Evolutionary conservation across 2,113 vertebrate genomes (phyloP), one percentile per base, ranked within the genome.

Genomic region (Rhinolophus sinicus): DNA sequence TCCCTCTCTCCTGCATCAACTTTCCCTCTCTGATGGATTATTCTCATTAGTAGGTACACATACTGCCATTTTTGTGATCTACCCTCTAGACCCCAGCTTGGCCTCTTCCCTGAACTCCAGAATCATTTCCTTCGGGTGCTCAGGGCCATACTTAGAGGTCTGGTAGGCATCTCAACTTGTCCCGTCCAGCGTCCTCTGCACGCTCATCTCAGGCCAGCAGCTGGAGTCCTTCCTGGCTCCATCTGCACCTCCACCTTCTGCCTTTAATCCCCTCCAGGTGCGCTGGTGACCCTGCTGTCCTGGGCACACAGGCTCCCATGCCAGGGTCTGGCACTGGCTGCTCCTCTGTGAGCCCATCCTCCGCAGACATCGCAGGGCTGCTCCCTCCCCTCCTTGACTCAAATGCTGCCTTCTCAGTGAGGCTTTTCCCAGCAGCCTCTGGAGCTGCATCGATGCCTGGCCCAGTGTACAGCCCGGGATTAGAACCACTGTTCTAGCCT

Each of bases 191-290:
- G n/a, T 65, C 60, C 14, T 54, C 16, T 24, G 35, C 38, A 26
- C 4, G 12, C 40, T 16, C 38, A 52, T 4, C 33, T 30, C 24
- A 22, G 76, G 67, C 16, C 3, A 13, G n/a, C 58, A 30, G 5
- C 24, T 72, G 56, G 35, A 28, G 47, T 30, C n/a, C n/a, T 13
- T 28, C 35, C 30, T 7, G 4, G 16, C 10, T 6, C 62, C 28
- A 12, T 12, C 2, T n/a, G 15, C 73, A 7, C 12, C 16, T 13
- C 1, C 1, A 3, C 22, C 5, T 81, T 26, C 35, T 2, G 24
- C 64, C 52, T 30, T 76, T 62, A 26, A 35, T 60, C n/a, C 30
- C 35, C 30, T 69, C 47, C 21, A 11, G 62, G 15, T 2, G 26
- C 19, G 0, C 35, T 2, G 19, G 60, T 4, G 2, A 26, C 28